Evolutionary conservation across 2,888 invertebrate genomes (phyloP).

Genomic region (Pardosa pseudoannulata): DNA sequence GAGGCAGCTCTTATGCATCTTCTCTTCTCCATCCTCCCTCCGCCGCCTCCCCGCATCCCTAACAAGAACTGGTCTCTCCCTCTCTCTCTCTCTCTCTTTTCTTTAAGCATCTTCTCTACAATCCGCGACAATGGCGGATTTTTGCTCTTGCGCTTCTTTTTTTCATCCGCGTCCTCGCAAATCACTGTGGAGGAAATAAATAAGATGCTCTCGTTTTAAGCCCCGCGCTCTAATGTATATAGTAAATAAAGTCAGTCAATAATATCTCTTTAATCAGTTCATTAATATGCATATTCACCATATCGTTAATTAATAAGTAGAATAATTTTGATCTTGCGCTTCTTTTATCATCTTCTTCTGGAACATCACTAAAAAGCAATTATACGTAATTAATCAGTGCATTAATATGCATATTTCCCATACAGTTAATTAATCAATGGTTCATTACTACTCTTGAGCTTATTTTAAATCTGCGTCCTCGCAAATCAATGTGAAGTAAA

Average conservation of each 20-base stretch:
- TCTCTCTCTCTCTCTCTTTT: conserved; percentile 59
- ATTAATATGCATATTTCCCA: no score
- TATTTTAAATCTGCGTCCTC: conserved; percentile 30
- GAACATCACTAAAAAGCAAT: no score
- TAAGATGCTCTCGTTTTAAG: not conserved
- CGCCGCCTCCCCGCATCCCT: conserved; percentile 30
- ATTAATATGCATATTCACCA: not conserved
- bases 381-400: no score
- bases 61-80: conserved; percentile 52
- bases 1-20: conserved; percentile 70
- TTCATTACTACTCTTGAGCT: conserved; percentile 67
- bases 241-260: no score
- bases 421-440: no score
- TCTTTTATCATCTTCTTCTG: no score
- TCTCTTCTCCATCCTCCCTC: conserved; percentile 24
- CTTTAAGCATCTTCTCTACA: conserved; percentile 69
- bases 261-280: not conserved
- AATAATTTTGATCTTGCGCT: no score
- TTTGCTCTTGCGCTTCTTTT: conserved; percentile 70
- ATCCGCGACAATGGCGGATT: conserved; percentile 71
- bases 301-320: no score
- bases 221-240: not conserved
- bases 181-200: not conserved
- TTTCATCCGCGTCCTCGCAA: conserved; percentile 9
- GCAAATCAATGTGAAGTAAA: not conserved